Evolutionary conservation across 2,888 invertebrate species (phyloP), one percentile per base, ranked within the genome.

Genomic region (Heliconius ismenius): DNA sequence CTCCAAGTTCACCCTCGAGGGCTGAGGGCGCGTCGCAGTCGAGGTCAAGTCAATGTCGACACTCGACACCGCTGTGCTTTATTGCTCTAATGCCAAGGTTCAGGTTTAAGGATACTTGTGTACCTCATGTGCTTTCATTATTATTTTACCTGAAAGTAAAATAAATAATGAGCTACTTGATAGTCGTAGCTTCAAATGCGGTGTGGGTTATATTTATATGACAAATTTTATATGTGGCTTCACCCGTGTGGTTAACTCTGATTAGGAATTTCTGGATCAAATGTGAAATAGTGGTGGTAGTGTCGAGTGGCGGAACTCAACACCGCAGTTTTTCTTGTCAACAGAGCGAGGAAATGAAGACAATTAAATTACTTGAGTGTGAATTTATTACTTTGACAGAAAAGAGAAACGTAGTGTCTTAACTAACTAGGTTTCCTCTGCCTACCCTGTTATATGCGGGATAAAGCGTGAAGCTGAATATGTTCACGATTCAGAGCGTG

Each of bases 31-130:
- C 63, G 75, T 63, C 75, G 65, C 63, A 67, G 72, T 67, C 65
- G 79, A 79, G 79, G 79, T 77, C 78, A 76, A 67, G 62, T 76
- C 78, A 77, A 76, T 77, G 78, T 74, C 78, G 69, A 67, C 70
- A 77, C 74, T 76, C 74, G 76, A 79, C 73, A 75, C 68, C 58
- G 63, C 39, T 36, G 63, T 69, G 68, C 76, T 69, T 39, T 24
- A 39, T 67, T 36, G 70, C 70, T 70, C 58, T 70, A 70, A 70
- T 36, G 58, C 76, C 76, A 72, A 65, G 43, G 65, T 58, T 43
- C 72, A 63, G 43, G 65, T 67, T 28, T 76, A 60, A 73, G 58
- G 76, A 36, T 65, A n/a, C 60, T 54, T 28, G 10, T 54, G 24
- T 28, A 65, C 64, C 9, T 32, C 6, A 18, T 49, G 49, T 49